Evolutionary conservation across 2,113 vertebrate genomes (phyloP).

Genomic region (Tursiops truncatus): DNA sequence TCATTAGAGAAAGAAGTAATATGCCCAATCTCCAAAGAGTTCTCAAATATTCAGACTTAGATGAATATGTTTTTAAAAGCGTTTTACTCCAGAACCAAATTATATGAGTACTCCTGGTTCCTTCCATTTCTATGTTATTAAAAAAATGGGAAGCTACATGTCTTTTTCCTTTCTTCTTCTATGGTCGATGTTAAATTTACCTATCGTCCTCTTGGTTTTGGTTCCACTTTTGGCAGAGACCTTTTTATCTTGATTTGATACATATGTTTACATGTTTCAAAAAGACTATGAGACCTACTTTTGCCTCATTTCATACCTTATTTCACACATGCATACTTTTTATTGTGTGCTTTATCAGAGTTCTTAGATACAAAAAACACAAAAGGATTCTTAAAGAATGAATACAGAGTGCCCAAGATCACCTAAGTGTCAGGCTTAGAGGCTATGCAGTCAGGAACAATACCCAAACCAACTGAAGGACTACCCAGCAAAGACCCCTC

Average conservation of each 20-base stretch:
- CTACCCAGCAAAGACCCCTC: not conserved
- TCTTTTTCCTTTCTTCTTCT: not conserved
- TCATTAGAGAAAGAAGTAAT: not conserved
- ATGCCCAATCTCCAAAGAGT: not conserved
- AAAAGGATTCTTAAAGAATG: not conserved
- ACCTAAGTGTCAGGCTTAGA: not conserved
- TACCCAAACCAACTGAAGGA: not conserved
- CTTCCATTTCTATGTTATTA: not conserved
- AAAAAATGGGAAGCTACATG: not conserved
- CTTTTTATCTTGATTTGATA: not conserved
- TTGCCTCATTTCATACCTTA: not conserved
- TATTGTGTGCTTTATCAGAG: not conserved
- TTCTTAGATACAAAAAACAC: not conserved
- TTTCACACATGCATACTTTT: not conserved
- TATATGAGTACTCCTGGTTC: not conserved
- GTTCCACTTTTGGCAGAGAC: not conserved
- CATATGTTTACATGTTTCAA: not conserved
- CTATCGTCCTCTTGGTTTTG: not conserved
- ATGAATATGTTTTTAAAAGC: not conserved
- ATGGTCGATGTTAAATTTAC: not conserved
- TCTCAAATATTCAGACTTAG: not conserved
- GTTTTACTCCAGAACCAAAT: not conserved
- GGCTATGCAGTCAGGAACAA: not conserved
- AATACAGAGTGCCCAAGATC: not conserved
- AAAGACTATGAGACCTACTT: not conserved